A percentile compares a stretch with the other conserved stretches of the same genome.
Conservation (phyloP, 1,140 invertebrate genomes). For the Choristoneura fumiferana region DNA sequence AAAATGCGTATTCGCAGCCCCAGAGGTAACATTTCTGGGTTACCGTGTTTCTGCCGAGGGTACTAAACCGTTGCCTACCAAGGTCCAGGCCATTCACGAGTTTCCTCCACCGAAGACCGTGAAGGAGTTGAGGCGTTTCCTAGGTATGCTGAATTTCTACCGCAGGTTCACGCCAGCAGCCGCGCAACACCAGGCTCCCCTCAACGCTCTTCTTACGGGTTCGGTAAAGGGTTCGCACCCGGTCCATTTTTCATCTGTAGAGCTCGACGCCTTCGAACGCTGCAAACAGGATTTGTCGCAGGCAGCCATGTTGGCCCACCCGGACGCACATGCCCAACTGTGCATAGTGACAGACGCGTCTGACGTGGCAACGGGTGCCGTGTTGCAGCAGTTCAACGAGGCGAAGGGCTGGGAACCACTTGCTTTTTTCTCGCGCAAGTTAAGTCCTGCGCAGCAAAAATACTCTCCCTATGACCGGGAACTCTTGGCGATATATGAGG, state of each 20-base stretch:
- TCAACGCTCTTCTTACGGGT: not conserved
- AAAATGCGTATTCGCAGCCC: not conserved
- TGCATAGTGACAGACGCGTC: not conserved
- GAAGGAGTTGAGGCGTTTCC: not conserved
- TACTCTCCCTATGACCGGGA: constrained; percentile 53
- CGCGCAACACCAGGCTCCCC: not conserved
- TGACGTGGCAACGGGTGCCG: not conserved
- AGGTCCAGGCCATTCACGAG: not conserved
- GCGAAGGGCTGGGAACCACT: constrained; percentile 24
- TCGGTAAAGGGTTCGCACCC: not conserved
- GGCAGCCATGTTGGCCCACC: not conserved
- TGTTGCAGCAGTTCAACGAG: not conserved
- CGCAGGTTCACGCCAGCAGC: not conserved
- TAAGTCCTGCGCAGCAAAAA: not conserved
- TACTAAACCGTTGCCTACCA: not conserved
- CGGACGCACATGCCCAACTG: not conserved
- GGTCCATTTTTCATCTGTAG: not conserved
- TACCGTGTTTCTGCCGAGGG: not conserved
- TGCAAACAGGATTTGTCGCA: not conserved
- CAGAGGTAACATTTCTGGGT: not conserved
- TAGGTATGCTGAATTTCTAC: not conserved
- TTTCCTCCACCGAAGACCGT: not conserved
- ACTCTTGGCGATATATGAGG: constrained; percentile 41
- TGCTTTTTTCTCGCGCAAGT: not conserved
- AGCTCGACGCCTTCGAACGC: not conserved